Base-by-base conservation (phyloP, 1,140 invertebrate genomes). In the Penaeus japonicus region DNA sequence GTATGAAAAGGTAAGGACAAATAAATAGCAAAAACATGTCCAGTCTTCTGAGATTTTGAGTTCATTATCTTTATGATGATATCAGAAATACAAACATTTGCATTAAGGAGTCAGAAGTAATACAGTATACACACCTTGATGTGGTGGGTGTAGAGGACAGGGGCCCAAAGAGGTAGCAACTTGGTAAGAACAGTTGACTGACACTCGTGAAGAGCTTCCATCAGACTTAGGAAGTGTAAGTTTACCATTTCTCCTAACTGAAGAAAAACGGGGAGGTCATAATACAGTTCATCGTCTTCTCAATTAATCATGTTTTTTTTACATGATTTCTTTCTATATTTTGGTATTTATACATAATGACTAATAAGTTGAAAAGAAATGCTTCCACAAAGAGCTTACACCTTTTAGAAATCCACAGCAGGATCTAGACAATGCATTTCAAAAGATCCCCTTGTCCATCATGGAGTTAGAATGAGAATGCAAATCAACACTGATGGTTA, bases 211-310 rank as follows among this genome's bases (percentile, higher is more conserved):
- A 99, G 93, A 0, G 98, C 97, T 93, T 99, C 99, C 92, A 99
- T 95, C 73, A 99, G 94, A 92, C 96, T 98, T 78, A 99, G 93
- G 92, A 99, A 99, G 92, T 99, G 98, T 0, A 99, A 93, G 92
- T 98, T 99, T 5, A 99, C 98, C 94, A 98, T 99, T 93, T 99
- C 98, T 3, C 98, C 97, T 78, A 99, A 92, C 97, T 99, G 90
- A 83, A 92, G 39, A 22, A 30, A 73, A 27, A 32, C 27, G n/a
- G 39, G 27, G 35, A 17, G 3, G 17, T 24, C 92, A 90, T 90
- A 35, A 92, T 92, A 92, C 87, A 92, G 70, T 81, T 73, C 17
- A 32, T 2, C 24, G 18, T 30, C 30, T 30, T 30, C 27, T 10
- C 4, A 2, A 18, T 73, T 20, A 73, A 30, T 73, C 7, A 30